phyloP scores from a whole-genome alignment of 2,888 invertebrate genomes.

The Oligia fasciuncula region DNA sequence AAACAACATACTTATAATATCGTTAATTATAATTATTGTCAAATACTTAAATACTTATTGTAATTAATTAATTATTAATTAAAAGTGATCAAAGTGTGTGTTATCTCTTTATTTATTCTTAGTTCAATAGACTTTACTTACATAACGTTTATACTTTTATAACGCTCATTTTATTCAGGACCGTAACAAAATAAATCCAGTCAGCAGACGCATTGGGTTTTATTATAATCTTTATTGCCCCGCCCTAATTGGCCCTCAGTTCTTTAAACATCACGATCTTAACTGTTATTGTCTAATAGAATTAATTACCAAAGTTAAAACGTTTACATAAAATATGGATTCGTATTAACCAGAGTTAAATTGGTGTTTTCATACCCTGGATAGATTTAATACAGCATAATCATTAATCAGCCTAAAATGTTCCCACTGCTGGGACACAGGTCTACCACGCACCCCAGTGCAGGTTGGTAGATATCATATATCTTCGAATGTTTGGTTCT shows the following conservation, averaged over 20 bases:
- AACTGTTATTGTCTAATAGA: conserved; percentile 53
- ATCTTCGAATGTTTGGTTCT: not conserved
- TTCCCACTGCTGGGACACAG: not conserved
- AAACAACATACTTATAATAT: too few species aligned
- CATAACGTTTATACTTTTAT: conserved; percentile 21
- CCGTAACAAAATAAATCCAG: conserved; percentile 53
- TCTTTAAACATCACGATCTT: conserved; percentile 54
- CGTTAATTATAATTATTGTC: too few species aligned
- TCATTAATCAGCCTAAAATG: not conserved
- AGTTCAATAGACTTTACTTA: too few species aligned
- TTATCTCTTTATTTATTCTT: too few species aligned
- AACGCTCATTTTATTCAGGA: conserved; percentile 46
- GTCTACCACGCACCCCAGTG: too few species aligned
- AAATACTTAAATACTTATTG: too few species aligned
- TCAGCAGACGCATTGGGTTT: conserved; percentile 55
- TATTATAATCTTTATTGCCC: conserved; percentile 59
- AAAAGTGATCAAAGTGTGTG: too few species aligned
- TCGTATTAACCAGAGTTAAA: not conserved
- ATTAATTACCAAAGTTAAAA: conserved; percentile 49
- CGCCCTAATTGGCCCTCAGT: conserved; percentile 55
- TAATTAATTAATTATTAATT: too few species aligned
- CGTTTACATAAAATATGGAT: conserved; percentile 26
- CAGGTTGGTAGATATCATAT: not conserved
- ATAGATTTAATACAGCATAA: not conserved
- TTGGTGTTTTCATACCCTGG: not conserved